phyloP scores from a whole-genome alignment of 1,140 invertebrate genomes.

The Ephestia elutella region DNA sequence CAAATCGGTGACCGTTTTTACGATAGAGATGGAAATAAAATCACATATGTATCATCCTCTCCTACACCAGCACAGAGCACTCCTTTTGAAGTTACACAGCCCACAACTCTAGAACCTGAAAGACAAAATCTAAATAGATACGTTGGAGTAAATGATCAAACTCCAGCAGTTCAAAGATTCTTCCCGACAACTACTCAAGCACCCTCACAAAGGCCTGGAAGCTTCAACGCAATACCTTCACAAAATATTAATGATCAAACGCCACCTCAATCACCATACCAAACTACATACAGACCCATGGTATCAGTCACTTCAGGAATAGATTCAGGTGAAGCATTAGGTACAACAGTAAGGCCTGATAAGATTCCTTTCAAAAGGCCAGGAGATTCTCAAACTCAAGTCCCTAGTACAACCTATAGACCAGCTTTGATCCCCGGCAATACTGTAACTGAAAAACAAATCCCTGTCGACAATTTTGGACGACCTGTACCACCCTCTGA shows the following conservation, averaged over 20 bases:
- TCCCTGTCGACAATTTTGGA: slow-evolving; percentile 12
- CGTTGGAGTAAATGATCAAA: neutral
- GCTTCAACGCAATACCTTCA: neutral
- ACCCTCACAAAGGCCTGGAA: neutral
- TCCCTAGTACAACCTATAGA: slow-evolving; percentile 6
- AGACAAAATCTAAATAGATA: neutral
- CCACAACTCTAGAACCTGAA: neutral
- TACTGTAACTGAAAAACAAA: neutral
- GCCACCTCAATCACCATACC: neutral
- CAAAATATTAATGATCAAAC: neutral
- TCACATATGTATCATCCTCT: neutral
- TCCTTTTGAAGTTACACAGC: neutral
- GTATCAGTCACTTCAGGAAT: slow-evolving; percentile 4
- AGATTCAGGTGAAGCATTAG: neutral
- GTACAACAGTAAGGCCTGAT: neutral
- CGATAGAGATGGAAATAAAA: neutral
- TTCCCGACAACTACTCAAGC: neutral
- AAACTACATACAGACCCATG: slow-evolving; percentile 19
- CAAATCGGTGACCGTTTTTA: neutral
- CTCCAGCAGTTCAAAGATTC: neutral
- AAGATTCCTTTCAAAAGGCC: neutral
- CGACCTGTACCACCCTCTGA: slow-evolving; percentile 15
- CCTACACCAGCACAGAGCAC: neutral
- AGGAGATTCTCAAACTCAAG: neutral
- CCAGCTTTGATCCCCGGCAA: neutral